Evolutionary conservation across 2,888 invertebrate species (phyloP), one percentile per base, ranked within the genome.

Genomic region (Dione juno): DNA sequence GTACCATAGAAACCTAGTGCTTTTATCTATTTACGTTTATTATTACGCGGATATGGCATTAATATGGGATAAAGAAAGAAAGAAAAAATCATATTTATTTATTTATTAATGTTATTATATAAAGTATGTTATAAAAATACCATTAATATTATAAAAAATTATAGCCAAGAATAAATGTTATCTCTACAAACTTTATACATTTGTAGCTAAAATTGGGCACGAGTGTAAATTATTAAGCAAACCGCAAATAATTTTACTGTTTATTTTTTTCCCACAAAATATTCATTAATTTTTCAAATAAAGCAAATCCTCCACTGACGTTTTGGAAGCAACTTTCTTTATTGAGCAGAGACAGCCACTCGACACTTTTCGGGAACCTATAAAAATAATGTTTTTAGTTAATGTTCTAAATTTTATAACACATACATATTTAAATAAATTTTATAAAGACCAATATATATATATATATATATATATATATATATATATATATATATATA

Each of bases 251-350:
- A 3, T 7, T 48, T 50, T 59, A 48, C 37, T 28, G 53, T 69
- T 79, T 81, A 76, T 84, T 84, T 45, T 75, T 82, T 13, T 80
- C 75, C 86, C 83, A 85, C n/a, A 48, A 70, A 1, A 45, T 16
- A 3, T 78, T 64, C 5, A 81, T 43, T 1, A 76, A 1, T n/a
- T 76, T 67, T 0, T 54, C 74, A 1, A 86, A 72, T 9, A 73
- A 19, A 9, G 76, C 68, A 0, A 77, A 75, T 11, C 83, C 81
- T 0, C 67, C 68, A 9, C 78, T 72, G 41, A 82, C 78, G 11
- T 83, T 83, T 66, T 82, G 78, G 74, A 83, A 83, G n/a, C 72
- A 80, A 1, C 81, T 75, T 45, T 82, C 81, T 52, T 78, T 67
- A 19, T 80, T 72, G 37, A 88, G 65, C 16, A 75, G 75, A 0